Base-by-base conservation (phyloP, 2,113 vertebrate genomes). In the Panthera leo region DNA sequence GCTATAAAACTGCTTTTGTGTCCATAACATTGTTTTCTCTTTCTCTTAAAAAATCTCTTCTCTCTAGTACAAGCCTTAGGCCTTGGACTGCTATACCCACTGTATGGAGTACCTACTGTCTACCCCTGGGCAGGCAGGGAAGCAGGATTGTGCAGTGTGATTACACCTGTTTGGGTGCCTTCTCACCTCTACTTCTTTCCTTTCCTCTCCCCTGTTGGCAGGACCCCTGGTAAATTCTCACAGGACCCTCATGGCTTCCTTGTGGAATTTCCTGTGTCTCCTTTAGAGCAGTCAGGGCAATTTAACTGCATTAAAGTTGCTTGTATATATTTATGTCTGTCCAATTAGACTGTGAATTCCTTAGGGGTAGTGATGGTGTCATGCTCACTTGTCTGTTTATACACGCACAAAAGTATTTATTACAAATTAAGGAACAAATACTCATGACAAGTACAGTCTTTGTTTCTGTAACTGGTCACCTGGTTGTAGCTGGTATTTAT, bases 101-200 rank as follows among this genome's bases (percentile, higher is more conserved):
- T 8, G 3, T 1, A 3, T 45, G 21, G 14, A 18, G 29, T 2
- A 39, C 5, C 5, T 5, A 12, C 4, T 45, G 11, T 67, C 34
- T 65, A 25, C 42, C 36, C 36, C 5, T 6, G 12, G 27, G 10
- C 1, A 18, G 25, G 19, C 34, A 14, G 10, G 10, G 7, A 34
- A 16, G 21, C 53, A 84, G 3, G 36, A 5, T 27, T 25, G 15
- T 31, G 14, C 7, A 18, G 6, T 5, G 58, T 27, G 45, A 19
- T 83, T 9, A n/a, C 34, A 61, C 34, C 21, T 34, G 8, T 61
- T 14, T 68, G 70, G 45, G 48, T 23, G 39, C 8, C 39, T 78
- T 51, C 7, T 85, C 5, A 39, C 25, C 2, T 48, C 19, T 19
- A 19, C 10, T 51, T 79, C 58, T 51, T 27, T n/a, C 65, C 18